A percentile compares a stretch with the other conserved stretches of the same genome.
Evolutionary conservation across 2,113 vertebrate species (phyloP).

Genomic region (Dasyurus viverrinus): DNA sequence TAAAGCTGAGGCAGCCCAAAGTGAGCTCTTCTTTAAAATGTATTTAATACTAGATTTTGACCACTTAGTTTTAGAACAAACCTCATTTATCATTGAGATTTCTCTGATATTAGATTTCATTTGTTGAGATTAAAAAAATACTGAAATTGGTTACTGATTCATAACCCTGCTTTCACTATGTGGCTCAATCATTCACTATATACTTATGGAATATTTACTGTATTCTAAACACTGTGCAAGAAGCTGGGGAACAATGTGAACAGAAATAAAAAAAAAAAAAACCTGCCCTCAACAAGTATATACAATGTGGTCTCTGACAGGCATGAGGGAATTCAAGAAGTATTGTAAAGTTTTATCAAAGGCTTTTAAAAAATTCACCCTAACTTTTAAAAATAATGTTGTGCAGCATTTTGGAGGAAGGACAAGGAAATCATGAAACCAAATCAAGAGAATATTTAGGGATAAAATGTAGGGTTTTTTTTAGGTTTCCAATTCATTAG

Average conservation of each 20-base stretch:
- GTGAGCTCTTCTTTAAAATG: background rate
- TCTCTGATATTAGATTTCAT: background rate
- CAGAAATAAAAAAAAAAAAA: background rate
- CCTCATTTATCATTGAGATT: background rate
- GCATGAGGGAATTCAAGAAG: background rate
- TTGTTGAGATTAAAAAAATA: background rate
- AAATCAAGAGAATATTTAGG: background rate
- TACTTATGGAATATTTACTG: background rate
- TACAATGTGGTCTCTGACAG: background rate
- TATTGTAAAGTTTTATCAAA: background rate
- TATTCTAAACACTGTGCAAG: background rate
- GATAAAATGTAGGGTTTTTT: background rate
- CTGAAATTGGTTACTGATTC: background rate
- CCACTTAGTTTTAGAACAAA: background rate
- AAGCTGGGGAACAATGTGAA: background rate
- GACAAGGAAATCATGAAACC: background rate
- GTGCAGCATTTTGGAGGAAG: background rate
- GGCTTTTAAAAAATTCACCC: background rate
- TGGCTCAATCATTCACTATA: background rate
- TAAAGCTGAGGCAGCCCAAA: background rate
- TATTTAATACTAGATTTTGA: background rate
- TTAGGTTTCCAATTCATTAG: background rate
- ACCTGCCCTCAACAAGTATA: background rate
- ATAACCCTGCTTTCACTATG: background rate
- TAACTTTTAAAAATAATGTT: background rate